Evolutionary conservation across 2,113 vertebrate genomes (phyloP), one percentile per base, ranked within the genome.

Genomic region (chimpanzee (Pan troglodytes)): DNA sequence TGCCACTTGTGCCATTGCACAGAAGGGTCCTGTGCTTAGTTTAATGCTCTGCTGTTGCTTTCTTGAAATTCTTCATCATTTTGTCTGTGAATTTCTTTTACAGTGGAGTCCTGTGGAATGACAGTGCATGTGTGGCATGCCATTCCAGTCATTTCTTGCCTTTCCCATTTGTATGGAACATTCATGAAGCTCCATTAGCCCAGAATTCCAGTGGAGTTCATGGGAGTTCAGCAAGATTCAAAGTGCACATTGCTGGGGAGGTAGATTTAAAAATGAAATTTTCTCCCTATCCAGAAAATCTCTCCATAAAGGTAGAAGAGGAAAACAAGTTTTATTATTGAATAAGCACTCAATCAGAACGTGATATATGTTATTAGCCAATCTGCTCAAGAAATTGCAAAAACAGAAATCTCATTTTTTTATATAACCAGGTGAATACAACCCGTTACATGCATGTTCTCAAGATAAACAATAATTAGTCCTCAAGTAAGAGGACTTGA

Each of bases 71-170:
- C 52, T 79, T 79, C 11, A 52, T 43, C 23, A 17, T 30, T 57
- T 59, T 43, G 5, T 50, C 17, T 91, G 43, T 52, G 35, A 72
- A 50, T 9, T 2, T 82, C 59, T 86, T 75, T 79, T 55, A 1
- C 32, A 52, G 59, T 22, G 57, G 35, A 14, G 82, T 43, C 38
- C 50, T 40, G 1, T n/a, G 52, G n/a, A 32, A 43, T 6, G 43
- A 10, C 1, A n/a, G 6, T 5, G 32, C 50, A 10, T 3, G 1
- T 16, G 23, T 4, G 18, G 7, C 11, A 12, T 35, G n/a, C 12
- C 20, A 38, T 23, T 13, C 43, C 4, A 0, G 48, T 48, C 40
- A 14, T 61, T 32, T 72, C 7, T 43, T 30, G 67, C 27, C 20
- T 59, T 14, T 25, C 14, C 4, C 3, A 5, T 48, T 48, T 35